These are phyloP conservation scores for Leptinotarsa undecemlineata DNA, from an alignment of 1,140 invertebrate genomes.

Conservation along the genomic window DNA sequence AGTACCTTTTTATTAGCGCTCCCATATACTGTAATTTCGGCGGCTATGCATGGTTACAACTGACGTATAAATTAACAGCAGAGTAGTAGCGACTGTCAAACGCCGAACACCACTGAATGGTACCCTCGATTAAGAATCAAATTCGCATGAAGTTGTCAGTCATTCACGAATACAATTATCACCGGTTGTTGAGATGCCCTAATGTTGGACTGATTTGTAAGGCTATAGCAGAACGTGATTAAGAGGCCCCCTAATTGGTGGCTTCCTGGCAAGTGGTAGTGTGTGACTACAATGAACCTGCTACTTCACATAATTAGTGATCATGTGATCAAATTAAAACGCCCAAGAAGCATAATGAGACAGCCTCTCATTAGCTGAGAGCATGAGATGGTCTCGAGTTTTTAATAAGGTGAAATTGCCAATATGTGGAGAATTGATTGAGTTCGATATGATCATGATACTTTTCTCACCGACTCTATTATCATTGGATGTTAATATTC, in stretches of 20 bases:
- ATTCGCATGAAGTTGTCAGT: not conserved
- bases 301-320: constrained; percentile 22
- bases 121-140: not conserved
- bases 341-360: constrained; percentile 7
- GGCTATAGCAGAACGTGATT: constrained; percentile 29
- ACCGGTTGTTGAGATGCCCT: constrained; percentile 12
- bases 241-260: constrained; percentile 42
- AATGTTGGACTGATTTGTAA: constrained; percentile 20
- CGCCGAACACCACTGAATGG: not conserved
- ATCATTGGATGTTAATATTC: too few relatives aligned
- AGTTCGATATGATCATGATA: too few relatives aligned
- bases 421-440: not conserved
- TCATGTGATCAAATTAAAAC: constrained; percentile 12
- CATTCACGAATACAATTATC: not conserved
- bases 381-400: not conserved
- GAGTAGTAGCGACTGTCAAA: not conserved
- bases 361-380: not conserved
- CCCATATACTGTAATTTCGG: too few relatives aligned
- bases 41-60: too few relatives aligned
- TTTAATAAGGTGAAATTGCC: not conserved
- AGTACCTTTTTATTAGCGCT: too few relatives aligned
- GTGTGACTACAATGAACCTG: constrained; percentile 35
- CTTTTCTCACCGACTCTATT: too few relatives aligned
- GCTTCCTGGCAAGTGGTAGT: constrained; percentile 42
- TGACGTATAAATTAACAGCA: too few relatives aligned